Evolutionary conservation across 1,140 invertebrate species (phyloP).

Genomic region (Proales similis): DNA sequence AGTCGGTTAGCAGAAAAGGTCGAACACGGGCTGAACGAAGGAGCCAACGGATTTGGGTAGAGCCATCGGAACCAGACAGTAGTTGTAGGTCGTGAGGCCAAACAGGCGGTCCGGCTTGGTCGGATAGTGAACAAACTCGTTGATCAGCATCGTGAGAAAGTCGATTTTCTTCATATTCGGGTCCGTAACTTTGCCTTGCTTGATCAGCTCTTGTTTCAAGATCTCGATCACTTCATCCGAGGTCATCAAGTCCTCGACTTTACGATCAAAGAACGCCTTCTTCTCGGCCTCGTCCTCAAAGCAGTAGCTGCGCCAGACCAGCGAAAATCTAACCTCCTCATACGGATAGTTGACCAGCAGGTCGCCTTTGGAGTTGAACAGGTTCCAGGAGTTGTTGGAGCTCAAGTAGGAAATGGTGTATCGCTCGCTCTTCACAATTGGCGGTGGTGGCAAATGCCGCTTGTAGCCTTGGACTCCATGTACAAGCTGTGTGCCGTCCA

Average conservation of each 20-base stretch:
- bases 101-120: conserved; percentile 2
- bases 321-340: conserved; percentile 27
- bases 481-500: conserved; percentile 25
- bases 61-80: conserved; percentile 17
- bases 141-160: conserved; percentile 24
- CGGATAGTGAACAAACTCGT: conserved; percentile 21
- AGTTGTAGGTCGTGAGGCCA: conserved; percentile 17
- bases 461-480: conserved; percentile 28
- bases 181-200: background rate
- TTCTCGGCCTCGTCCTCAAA: conserved; percentile 30
- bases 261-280: too few species aligned
- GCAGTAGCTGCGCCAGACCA: conserved; percentile 33
- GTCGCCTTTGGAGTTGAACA: conserved; percentile 27
- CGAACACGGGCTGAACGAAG: too few species aligned
- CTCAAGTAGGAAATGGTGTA: conserved; percentile 16
- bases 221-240: conserved; percentile 1
- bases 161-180: background rate
- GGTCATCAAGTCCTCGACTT: too few species aligned
- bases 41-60: too few species aligned
- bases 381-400: conserved; percentile 1
- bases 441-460: conserved; percentile 21
- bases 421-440: conserved; percentile 17
- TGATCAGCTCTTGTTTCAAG: conserved; percentile 20
- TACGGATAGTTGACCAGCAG: conserved; percentile 16
- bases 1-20: too few species aligned